Evolutionary conservation across 2,113 vertebrate genomes (phyloP).

Genomic region (Malurus alboscapulatus): DNA sequence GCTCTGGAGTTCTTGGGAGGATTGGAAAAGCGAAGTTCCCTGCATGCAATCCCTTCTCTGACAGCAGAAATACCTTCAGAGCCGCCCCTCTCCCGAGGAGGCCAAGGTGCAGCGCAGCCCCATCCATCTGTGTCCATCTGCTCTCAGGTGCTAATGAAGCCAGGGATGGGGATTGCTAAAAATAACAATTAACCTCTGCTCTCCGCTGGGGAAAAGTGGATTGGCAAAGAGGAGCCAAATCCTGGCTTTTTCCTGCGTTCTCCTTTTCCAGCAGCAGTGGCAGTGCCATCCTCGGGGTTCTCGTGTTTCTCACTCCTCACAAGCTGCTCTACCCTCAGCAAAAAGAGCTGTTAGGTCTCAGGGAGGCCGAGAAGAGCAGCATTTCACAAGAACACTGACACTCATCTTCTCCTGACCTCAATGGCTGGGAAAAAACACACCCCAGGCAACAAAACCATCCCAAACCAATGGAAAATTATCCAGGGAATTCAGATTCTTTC

Average conservation of each 20-base stretch:
- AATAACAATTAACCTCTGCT: not conserved
- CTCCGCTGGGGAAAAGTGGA: not conserved
- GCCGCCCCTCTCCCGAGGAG: fast-evolving
- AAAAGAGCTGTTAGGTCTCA: not conserved
- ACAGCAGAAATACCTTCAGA: not conserved
- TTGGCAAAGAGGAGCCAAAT: not conserved
- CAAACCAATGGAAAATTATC: fast-evolving
- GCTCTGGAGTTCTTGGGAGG: not conserved
- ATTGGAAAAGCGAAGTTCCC: not conserved
- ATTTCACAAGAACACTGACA: not conserved
- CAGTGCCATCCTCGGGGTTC: not conserved
- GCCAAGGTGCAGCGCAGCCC: not conserved
- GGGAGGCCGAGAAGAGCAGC: not conserved
- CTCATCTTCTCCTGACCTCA: not conserved
- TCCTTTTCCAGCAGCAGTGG: not conserved
- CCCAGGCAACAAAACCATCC: not conserved
- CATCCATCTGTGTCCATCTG: not conserved
- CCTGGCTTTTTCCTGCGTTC: not conserved
- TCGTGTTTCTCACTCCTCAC: not conserved
- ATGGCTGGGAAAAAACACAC: not conserved
- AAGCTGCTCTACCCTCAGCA: not conserved
- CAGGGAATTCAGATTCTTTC: not conserved
- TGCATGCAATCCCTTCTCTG: not conserved
- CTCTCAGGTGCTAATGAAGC: not conserved
- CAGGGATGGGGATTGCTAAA: not conserved